Conservation (phyloP, 2,113 vertebrate species). For the Colistium nudipinnis region DNA sequence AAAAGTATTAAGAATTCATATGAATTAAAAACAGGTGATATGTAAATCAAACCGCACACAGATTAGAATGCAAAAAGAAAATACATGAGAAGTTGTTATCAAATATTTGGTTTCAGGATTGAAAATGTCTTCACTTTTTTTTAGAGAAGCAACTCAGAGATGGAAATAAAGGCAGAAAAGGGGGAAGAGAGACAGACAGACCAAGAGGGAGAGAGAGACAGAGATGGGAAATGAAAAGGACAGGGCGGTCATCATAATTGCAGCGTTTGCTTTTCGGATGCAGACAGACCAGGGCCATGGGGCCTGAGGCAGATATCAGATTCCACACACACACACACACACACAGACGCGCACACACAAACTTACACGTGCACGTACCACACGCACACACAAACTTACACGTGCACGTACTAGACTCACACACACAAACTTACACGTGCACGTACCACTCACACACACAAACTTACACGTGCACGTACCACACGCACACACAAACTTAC, state of each 20-base stretch:
- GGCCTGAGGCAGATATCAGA: slow-evolving; percentile 75
- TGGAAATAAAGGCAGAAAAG: slow-evolving; percentile 15
- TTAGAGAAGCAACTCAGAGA: slow-evolving; percentile 13
- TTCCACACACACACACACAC: slow-evolving; percentile 68
- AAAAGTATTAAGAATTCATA: no score
- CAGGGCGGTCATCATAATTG: slow-evolving; percentile 79
- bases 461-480: slow-evolving; percentile 25
- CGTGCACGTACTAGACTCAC: no score
- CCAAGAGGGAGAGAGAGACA: slow-evolving; percentile 18
- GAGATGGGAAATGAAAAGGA: slow-evolving; percentile 79
- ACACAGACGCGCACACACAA: slow-evolving; percentile 18
- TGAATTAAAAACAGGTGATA: no score
- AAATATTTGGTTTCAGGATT: neutral
- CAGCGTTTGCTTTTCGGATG: slow-evolving; percentile 81
- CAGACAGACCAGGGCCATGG: slow-evolving; percentile 77
- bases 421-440: slow-evolving; percentile 4
- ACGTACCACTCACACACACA: slow-evolving; percentile 14
- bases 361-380: slow-evolving; percentile 15
- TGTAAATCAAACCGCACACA: neutral
- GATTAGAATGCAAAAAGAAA: no score
- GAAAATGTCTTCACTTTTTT: slow-evolving; percentile 20
- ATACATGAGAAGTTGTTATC: neutral
- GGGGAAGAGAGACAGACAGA: slow-evolving; percentile 11
- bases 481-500: slow-evolving; percentile 18
- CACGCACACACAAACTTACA: neutral